Evolutionary conservation across 2,888 invertebrate species (phyloP).

Genomic region (Protodeltote pygarga): DNA sequence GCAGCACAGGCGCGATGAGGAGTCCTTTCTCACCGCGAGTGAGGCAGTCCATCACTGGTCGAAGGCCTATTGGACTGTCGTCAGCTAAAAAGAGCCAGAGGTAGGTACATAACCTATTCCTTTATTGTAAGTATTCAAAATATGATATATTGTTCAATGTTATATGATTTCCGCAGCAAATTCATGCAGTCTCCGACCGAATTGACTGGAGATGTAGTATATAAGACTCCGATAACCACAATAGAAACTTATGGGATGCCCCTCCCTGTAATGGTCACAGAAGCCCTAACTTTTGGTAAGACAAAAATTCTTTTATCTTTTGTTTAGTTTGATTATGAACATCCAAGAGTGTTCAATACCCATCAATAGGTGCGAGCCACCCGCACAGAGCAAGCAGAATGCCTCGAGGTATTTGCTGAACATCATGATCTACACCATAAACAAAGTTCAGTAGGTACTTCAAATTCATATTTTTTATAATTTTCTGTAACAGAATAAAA

Average conservation of each 20-base stretch:
- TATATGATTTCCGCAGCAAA: constrained; percentile 58
- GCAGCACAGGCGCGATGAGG: constrained; percentile 73
- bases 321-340: too few relatives aligned
- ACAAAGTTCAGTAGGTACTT: too few relatives aligned
- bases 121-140: neutral
- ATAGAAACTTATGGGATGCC: constrained; percentile 94
- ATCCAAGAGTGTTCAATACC: too few relatives aligned
- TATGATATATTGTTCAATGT: neutral
- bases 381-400: too few relatives aligned
- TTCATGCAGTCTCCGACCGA: constrained; percentile 64
- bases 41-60: constrained; percentile 72
- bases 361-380: too few relatives aligned
- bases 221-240: constrained; percentile 90
- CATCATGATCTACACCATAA: too few relatives aligned
- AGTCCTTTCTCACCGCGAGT: constrained; percentile 82
- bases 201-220: constrained; percentile 89
- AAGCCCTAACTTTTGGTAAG: constrained; percentile 94
- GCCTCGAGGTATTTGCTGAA: too few relatives aligned
- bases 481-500: too few relatives aligned
- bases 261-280: constrained; percentile 95
- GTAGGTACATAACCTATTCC: constrained; percentile 56
- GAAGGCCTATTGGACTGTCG: constrained; percentile 68
- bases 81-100: constrained; percentile 74
- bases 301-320: too few relatives aligned
- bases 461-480: too few relatives aligned